A percentile compares a stretch with the other conserved stretches of the same genome.
Conservation (phyloP, 2,113 vertebrate species). For the Bos javanicus region DNA sequence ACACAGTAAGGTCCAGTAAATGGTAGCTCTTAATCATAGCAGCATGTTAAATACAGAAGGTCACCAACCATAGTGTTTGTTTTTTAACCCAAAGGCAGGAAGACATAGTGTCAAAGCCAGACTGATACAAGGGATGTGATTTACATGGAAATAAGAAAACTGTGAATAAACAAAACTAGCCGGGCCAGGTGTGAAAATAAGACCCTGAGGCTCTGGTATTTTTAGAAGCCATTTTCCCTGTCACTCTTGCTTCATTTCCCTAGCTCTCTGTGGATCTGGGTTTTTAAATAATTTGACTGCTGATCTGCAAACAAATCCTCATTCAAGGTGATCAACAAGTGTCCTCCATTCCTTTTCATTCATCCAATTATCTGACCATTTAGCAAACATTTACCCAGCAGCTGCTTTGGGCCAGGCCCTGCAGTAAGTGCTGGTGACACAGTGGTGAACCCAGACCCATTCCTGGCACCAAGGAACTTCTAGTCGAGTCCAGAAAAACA, state of each 20-base stretch:
- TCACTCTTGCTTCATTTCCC: slow-evolving; percentile 65
- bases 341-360: background rate
- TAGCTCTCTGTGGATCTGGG: background rate
- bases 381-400: background rate
- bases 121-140: slow-evolving; percentile 45
- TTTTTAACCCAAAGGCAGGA: slow-evolving; percentile 15
- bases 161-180: slow-evolving; percentile 74
- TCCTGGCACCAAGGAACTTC: background rate
- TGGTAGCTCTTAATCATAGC: background rate
- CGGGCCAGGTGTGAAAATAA: slow-evolving; percentile 62
- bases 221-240: slow-evolving; percentile 67
- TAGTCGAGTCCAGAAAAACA: background rate
- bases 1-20: background rate
- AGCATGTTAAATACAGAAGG: background rate
- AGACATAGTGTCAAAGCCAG: slow-evolving; percentile 34
- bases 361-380: background rate
- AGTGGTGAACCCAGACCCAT: background rate
- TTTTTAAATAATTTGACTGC: slow-evolving; percentile 29
- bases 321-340: background rate
- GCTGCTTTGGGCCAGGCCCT: background rate
- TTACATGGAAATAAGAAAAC: slow-evolving; percentile 72
- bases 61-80: background rate
- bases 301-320: slow-evolving; percentile 52
- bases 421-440: background rate
- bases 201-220: slow-evolving; percentile 62